phyloP scores from a whole-genome alignment of 2,797 vertebrate species.

The Tauraco hartlaubi region DNA sequence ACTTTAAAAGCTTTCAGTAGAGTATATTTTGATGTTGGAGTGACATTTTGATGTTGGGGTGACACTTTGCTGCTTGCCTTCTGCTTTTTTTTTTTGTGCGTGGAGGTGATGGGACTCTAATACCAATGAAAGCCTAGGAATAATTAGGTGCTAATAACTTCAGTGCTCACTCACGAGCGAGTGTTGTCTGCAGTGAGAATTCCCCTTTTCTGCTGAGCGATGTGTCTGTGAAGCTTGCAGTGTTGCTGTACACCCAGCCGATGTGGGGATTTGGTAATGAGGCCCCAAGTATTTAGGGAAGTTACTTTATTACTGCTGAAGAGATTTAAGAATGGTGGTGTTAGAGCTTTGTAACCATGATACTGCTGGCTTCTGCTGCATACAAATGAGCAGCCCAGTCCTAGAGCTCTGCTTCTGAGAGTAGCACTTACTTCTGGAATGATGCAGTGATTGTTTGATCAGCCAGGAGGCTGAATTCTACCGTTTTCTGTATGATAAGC shows the following conservation, averaged over 20 bases:
- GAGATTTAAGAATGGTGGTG: slow-evolving; percentile 2
- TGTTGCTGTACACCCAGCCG: background rate
- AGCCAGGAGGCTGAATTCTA: background rate
- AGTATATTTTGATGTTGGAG: background rate
- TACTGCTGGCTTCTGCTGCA: background rate
- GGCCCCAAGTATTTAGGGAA: background rate
- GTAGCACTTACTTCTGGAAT: background rate
- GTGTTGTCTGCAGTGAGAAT: background rate
- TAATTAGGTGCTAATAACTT: background rate
- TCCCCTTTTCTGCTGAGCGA: background rate
- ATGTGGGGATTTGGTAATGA: background rate
- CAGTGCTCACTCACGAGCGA: background rate
- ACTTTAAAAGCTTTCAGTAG: background rate
- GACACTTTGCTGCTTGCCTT: background rate
- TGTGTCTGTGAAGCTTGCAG: background rate
- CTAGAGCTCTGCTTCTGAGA: background rate
- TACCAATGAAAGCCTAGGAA: background rate
- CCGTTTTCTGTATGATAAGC: background rate
- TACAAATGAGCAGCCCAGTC: background rate
- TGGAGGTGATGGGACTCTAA: background rate
- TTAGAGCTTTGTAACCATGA: background rate
- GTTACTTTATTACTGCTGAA: background rate
- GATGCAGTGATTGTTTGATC: background rate
- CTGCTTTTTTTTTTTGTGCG: background rate
- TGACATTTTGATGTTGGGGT: background rate